phyloP scores from a whole-genome alignment of 1,140 invertebrate genomes.

The Harpegnathos saltator region DNA sequence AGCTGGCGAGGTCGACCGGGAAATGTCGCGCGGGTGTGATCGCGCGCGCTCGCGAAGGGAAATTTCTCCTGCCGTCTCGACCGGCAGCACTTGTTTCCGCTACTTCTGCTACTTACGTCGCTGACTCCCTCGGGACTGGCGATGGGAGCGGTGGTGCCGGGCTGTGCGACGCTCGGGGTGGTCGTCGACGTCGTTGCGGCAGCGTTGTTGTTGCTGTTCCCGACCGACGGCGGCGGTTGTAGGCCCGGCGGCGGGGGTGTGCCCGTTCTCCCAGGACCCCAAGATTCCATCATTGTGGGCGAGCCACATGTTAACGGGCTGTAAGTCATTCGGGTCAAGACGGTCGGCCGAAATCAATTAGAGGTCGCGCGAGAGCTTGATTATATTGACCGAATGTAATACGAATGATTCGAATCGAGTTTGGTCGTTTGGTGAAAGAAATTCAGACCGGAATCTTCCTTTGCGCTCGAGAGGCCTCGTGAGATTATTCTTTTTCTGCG shows the following conservation, averaged over 20 bases:
- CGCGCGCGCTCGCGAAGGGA: slow-evolving; percentile 11
- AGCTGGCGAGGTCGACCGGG: background rate
- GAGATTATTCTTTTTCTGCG: too few relatives aligned
- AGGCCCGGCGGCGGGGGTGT: slow-evolving; percentile 80
- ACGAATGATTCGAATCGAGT: background rate
- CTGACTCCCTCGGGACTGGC: slow-evolving; percentile 86
- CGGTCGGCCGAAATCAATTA: slow-evolving; percentile 29
- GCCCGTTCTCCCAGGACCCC: slow-evolving; percentile 80
- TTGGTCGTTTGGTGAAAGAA: too few relatives aligned
- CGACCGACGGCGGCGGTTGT: slow-evolving; percentile 74
- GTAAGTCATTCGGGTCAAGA: slow-evolving; percentile 69
- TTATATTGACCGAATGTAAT: background rate
- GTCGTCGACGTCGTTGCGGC: slow-evolving; percentile 74
- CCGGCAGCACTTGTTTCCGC: background rate
- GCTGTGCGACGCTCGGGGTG: slow-evolving; percentile 69
- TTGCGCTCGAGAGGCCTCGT: too few relatives aligned
- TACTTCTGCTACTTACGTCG: slow-evolving; percentile 80
- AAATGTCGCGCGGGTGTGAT: too few relatives aligned
- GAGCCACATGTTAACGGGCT: slow-evolving; percentile 87
- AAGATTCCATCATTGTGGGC: slow-evolving; percentile 84
- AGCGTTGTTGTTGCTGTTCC: slow-evolving; percentile 76
- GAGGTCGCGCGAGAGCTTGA: background rate
- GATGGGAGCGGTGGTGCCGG: slow-evolving; percentile 83
- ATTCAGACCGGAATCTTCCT: too few relatives aligned
- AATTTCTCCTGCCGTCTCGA: background rate